Base-by-base conservation (phyloP, 1,140 invertebrate genomes). In the Ganaspis sp. region DNA sequence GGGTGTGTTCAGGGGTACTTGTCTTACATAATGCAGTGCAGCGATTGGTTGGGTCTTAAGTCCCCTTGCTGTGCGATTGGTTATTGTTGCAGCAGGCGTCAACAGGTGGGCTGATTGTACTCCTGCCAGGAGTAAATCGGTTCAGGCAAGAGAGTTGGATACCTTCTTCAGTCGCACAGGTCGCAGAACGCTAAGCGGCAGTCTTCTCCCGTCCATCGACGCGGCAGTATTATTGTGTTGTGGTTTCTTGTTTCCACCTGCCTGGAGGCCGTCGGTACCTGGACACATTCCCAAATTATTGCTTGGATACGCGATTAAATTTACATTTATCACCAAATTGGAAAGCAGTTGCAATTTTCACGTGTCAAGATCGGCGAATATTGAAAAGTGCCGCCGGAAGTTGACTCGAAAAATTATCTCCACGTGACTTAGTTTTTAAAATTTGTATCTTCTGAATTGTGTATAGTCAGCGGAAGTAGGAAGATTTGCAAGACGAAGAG, bases 151-250 rank as follows among this genome's bases (percentile, higher is more conserved):
- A 45, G 71, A 19, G 49, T 19, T 34, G 17, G 38, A 4, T 9
- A 42, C 42, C 38, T 42, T 49, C 53, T 53, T 21, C 80, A 75
- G 78, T 83, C 74, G 71, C 21, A 23, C 73, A 77, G 77, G 79
- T 78, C 76, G 75, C 72, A 45, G 73, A 69, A 53, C 54, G 37
- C 17, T 38, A 45, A 83, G 83, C 85, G 84, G 85, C 89, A 91
- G 90, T 91, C 86, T 85, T 89, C 86, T 90, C 85, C 85, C 88
- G 87, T 89, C 87, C 89, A 90, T 87, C 90, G 89, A 85, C 84
- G 89, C 86, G 89, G 87, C 84, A 84, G 83, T 87, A 90, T 85
- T 87, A 79, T 80, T 80, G 82, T 82, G 77, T 84, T 78, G 75
- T 78, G 34, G 26, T 74, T 69, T 49, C 23, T 54, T 74, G 19